Conservation (phyloP, 2,113 vertebrate genomes). For the Tragelaphus strepsiceros region DNA sequence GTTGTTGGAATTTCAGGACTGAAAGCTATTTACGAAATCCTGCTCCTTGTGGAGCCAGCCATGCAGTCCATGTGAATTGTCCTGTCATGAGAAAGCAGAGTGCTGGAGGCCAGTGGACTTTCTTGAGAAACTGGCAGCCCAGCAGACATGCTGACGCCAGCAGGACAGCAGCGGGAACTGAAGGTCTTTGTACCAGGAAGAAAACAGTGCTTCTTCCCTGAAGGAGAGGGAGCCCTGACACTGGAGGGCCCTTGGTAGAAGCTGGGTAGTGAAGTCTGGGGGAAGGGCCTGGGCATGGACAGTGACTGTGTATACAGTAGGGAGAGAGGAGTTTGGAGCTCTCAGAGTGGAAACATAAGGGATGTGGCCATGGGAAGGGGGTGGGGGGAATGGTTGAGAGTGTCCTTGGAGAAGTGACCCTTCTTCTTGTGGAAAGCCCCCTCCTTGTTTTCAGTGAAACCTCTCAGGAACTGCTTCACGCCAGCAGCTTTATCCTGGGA, state of each 20-base stretch:
- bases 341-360: background rate
- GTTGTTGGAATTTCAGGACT: background rate
- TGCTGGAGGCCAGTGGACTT: slow-evolving; percentile 37
- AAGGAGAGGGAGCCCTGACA: background rate
- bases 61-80: background rate
- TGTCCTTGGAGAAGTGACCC: background rate
- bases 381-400: background rate
- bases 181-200: slow-evolving; percentile 63
- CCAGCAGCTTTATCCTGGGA: background rate
- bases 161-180: slow-evolving; percentile 49
- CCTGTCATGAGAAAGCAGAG: background rate
- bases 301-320: background rate
- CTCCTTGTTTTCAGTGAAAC: background rate
- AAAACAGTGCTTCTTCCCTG: slow-evolving; percentile 54
- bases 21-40: background rate
- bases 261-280: background rate
- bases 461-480: background rate
- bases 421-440: background rate
- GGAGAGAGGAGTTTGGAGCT: background rate
- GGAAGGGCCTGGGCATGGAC: background rate
- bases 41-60: background rate
- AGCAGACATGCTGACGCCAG: slow-evolving; percentile 60
- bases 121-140: slow-evolving; percentile 39
- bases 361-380: background rate
- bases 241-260: background rate